Evolutionary conservation across 2,888 invertebrate species (phyloP), one percentile per base, ranked within the genome.

Genomic region (Erebia epiphron): DNA sequence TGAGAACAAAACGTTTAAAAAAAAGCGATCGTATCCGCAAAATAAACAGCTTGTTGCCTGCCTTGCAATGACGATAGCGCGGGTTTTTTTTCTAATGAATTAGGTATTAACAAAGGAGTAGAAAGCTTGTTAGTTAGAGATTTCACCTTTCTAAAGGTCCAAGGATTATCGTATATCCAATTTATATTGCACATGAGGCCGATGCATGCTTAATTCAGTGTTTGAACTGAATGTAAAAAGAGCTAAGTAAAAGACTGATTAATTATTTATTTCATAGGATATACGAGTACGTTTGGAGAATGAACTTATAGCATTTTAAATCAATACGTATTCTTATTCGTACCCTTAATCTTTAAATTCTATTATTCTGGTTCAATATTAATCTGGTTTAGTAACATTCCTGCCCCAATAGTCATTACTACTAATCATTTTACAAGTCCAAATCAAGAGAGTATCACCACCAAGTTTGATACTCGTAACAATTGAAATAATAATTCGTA

Each of bases 31-130:
- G 56, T 57, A 63, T 68, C 66, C 69, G 62, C 43, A 63, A 67
- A 56, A 70, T 67, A 69, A 67, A 67, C 67, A 58, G 73, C 75
- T 61, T 67, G 58, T 58, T 64, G 41, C 57, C 80, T 74, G 73
- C 76, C 86, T 87, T 82, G 83, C 87, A 87, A 87, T 87, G 87
- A 84, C 84, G 82, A 88, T 85, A 76, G 75, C 79, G 80, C 73
- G 75, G 72, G 73, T 79, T 73, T 80, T 78, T 21, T 83, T 84
- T 84, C 83, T 86, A 86, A 86, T 85, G 88, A 86, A 88, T 88
- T 87, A 85, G 88, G 87, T 86, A 88, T 88, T 87, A 85, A 89
- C 88, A 84, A 86, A 86, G 82, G 83, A 82, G 82, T 87, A 86
- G 89, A 89, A 88, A 89, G 87, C 80, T 80, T 75, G 70, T 75